phyloP scores from a whole-genome alignment of 2,888 invertebrate species.

The Tetranychus truncatus region DNA sequence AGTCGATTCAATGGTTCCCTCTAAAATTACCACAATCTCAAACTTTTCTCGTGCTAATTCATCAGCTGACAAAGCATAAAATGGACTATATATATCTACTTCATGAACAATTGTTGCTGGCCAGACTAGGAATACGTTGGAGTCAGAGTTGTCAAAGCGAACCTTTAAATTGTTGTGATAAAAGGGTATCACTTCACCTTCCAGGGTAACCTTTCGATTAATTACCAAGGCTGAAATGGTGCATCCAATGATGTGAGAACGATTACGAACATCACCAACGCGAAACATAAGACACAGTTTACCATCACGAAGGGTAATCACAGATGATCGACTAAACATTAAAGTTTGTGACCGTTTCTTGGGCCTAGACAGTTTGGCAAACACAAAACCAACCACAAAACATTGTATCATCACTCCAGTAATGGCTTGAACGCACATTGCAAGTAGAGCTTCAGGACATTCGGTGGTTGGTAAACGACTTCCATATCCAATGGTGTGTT shows the following conservation, averaged over 20 bases:
- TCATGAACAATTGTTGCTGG: conserved; percentile 90
- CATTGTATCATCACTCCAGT: conserved; percentile 58
- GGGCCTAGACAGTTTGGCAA: conserved; percentile 84
- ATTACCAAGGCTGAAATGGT: conserved; percentile 87
- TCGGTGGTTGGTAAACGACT: conserved; percentile 67
- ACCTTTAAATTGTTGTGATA: conserved; percentile 50
- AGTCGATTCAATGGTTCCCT: conserved; percentile 42
- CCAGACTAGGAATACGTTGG: conserved; percentile 94
- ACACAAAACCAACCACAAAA: conserved; percentile 64
- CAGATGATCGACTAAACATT: conserved; percentile 75
- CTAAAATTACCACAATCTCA: conserved; percentile 87
- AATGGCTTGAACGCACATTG: conserved; percentile 80
- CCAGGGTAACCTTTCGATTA: conserved; percentile 48
- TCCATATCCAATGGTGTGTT: conserved; percentile 81
- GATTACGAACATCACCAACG: conserved; percentile 78
- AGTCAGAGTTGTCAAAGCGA: conserved; percentile 55
- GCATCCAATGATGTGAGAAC: conserved; percentile 91
- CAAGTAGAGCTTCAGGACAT: conserved; percentile 76
- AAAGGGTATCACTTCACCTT: conserved; percentile 81
- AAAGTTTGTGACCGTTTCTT: conserved; percentile 90
- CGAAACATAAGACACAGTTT: conserved; percentile 80
- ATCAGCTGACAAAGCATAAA: conserved; percentile 73
- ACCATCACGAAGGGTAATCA: conserved; percentile 77
- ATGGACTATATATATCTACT: conserved; percentile 72
- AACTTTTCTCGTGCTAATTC: conserved; percentile 79